Conservation (phyloP, 2,113 vertebrate genomes). For the Arothron firmamentum region DNA sequence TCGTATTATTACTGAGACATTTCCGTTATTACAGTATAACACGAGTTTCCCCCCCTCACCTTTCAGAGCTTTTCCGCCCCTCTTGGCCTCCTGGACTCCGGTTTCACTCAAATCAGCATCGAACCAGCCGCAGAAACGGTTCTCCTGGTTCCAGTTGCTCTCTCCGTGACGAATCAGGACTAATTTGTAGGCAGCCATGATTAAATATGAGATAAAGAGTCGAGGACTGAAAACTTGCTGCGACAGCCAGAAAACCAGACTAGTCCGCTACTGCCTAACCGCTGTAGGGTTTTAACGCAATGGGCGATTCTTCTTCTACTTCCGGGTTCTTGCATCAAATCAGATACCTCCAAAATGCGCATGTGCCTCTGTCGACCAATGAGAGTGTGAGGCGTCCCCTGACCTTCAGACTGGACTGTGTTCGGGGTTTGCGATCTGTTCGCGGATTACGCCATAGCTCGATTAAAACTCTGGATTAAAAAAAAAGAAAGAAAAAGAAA, state of each 20-base stretch:
- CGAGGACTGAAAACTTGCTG: rapidly evolving
- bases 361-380: conserved; percentile 42
- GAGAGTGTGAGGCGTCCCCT: conserved; percentile 43
- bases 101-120: conserved; percentile 89
- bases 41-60: conserved; percentile 29
- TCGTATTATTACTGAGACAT: background rate
- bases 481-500: no score
- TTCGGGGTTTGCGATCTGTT: background rate
- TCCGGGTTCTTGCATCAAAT: conserved; percentile 56
- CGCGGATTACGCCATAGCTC: background rate
- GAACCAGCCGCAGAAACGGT: conserved; percentile 95
- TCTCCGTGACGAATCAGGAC: conserved; percentile 91
- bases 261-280: conserved; percentile 6
- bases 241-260: background rate
- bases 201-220: background rate
- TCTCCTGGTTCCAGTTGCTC: conserved; percentile 94
- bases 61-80: conserved; percentile 85
- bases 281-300: conserved; percentile 13
- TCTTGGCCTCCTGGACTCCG: conserved; percentile 82
- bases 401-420: conserved; percentile 52
- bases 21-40: background rate
- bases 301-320: conserved; percentile 36
- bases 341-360: background rate
- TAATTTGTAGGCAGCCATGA: conserved; percentile 79
- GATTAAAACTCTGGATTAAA: no score